Base-by-base conservation (phyloP, 1,140 invertebrate genomes). In the Lutraria rhynchaena region DNA sequence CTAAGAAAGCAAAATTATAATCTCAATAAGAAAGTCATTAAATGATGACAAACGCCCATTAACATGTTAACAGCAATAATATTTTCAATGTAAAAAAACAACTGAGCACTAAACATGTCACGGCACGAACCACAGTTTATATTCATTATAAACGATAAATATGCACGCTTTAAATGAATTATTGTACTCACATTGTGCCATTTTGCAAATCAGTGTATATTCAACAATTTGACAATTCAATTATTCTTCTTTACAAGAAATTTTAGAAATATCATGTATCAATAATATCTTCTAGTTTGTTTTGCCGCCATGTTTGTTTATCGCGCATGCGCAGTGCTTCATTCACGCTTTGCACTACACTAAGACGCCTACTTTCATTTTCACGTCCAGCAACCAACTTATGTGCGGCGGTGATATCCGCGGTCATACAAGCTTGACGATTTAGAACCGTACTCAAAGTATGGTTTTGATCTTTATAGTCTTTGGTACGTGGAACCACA, bases 251-350 rank as follows among this genome's bases (percentile, higher is more conserved):
- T 24, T 2, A 15, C 15, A 5, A n/a, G 35, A 22, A 57, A 37
- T 22, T n/a, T 33, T 29, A 19, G 11, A 37, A 57, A 37, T 3
- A 17, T 44, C 37, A 75, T n/a, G 22, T 31, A 61, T 27, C 27
- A 29, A 31, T 46, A 53, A 37, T 46, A 61, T 67, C 31, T 67
- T 27, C 3, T 1, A 31, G 17, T 77, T 77, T 57, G 75, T 67
- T 77, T 77, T 77, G 75, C 75, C 75, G 75, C 75, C 75, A 77
- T 77, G 75, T 77, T 77, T 77, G 75, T 77, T 77, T 65, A 67
- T 61, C 35, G 49, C 63, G 44, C 63, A 67, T 67, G 63, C 63
- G 63, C 41, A 46, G 17, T 24, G 17, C 4, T 22, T 3, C 41
- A 15, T 24, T 22, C 61, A 65, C 61, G 61, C 13, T n/a, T 9